Percentiles rank a stretch among this genome's conserved stretches.
These are phyloP conservation scores for Crocodylus rhombifer DNA, from an alignment of 2,797 vertebrate genomes.

Conservation along the genomic window DNA sequence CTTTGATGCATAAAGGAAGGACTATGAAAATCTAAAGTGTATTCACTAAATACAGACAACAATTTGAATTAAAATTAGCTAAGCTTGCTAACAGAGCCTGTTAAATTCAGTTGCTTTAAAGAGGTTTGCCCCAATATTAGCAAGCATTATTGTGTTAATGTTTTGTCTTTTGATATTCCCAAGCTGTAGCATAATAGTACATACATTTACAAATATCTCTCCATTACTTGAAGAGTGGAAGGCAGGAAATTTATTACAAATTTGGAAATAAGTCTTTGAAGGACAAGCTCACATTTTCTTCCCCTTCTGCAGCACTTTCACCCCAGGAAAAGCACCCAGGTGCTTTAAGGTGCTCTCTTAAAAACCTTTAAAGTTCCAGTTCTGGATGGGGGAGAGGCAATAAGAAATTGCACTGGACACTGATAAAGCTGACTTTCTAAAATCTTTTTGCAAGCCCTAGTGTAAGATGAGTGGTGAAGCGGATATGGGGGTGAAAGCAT, in stretches of 20 bases:
- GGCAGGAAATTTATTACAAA: too few relatives aligned
- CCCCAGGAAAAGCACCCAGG: not conserved
- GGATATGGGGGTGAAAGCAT: not conserved
- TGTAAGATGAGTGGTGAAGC: rapidly evolving
- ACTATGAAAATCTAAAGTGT: slow-evolving; percentile 6
- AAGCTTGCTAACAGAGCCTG: slow-evolving; percentile 48
- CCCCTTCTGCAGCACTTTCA: not conserved
- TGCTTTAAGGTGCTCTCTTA: too few relatives aligned
- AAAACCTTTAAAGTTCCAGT: too few relatives aligned
- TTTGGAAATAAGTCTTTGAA: too few relatives aligned
- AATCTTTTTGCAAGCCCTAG: rapidly evolving
- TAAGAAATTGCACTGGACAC: not conserved
- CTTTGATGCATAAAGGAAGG: not conserved
- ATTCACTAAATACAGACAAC: not conserved
- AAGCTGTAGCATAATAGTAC: not conserved
- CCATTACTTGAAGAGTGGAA: too few relatives aligned
- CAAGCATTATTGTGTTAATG: not conserved
- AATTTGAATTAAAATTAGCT: slow-evolving; percentile 12
- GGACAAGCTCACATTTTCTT: too few relatives aligned
- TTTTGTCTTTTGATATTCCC: not conserved
- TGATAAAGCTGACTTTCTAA: rapidly evolving
- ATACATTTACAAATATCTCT: not conserved
- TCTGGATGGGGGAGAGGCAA: not conserved
- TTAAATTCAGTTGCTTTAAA: slow-evolving; percentile 49
- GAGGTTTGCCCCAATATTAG: not conserved